Conservation (phyloP, 2,113 vertebrate species). For the Phylloscopus trochiloides region DNA sequence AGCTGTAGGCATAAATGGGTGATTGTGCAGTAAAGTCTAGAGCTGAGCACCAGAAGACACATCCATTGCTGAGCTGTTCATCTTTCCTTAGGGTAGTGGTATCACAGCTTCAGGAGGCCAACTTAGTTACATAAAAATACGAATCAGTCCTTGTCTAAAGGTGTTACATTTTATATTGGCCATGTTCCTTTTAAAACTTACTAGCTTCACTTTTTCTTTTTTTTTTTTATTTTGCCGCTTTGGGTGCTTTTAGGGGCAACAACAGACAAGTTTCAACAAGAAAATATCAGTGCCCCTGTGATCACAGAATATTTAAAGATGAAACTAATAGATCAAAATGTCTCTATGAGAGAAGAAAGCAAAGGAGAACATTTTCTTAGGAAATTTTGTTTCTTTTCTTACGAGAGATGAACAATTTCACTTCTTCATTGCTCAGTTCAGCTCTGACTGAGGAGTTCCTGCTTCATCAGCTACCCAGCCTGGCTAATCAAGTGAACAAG, state of each 20-base stretch:
- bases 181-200: not conserved
- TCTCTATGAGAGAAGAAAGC: not conserved
- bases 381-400: not conserved
- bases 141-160: not conserved
- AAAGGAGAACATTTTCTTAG: not conserved
- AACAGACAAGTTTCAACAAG: not conserved
- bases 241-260: accelerated
- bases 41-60: not conserved
- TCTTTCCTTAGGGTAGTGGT: not conserved
- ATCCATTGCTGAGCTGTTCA: not conserved
- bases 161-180: not conserved
- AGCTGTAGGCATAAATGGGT: not conserved
- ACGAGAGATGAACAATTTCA: not conserved
- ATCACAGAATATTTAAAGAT: not conserved
- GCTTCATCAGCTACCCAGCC: not conserved
- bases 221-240: not conserved
- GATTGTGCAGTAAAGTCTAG: not conserved
- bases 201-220: not conserved
- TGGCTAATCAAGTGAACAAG: not conserved
- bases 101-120: not conserved
- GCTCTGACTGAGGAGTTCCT: not conserved
- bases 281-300: not conserved
- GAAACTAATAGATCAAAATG: not conserved
- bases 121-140: not conserved
- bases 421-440: not conserved